Percentiles rank a stretch among this genome's conserved stretches.
Evolutionary conservation across 2,888 invertebrate genomes (phyloP).

Genomic region (Protophormia terraenovae): DNA sequence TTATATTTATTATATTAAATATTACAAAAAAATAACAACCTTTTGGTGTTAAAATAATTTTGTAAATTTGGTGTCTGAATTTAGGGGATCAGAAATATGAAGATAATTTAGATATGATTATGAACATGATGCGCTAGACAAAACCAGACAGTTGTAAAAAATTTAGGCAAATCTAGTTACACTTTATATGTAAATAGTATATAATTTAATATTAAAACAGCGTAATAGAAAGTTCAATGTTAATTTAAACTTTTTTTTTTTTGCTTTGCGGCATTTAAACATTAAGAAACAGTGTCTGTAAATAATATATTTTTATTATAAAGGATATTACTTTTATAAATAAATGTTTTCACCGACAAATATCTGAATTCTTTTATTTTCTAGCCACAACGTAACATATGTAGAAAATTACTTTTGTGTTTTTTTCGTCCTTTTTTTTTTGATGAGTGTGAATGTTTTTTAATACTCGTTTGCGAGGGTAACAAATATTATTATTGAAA

Average conservation of each 20-base stretch:
- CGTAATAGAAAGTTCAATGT: slow-evolving; percentile 10
- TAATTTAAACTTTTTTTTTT: background rate
- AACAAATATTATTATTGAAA: slow-evolving; percentile 61
- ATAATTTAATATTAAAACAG: too few relatives aligned
- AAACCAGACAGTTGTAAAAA: too few relatives aligned
- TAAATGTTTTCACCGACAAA: background rate
- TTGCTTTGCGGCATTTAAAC: slow-evolving; percentile 9
- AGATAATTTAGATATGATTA: too few relatives aligned
- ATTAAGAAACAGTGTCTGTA: slow-evolving; percentile 43
- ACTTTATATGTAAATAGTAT: too few relatives aligned
- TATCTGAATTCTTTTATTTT: background rate
- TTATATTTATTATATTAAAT: too few relatives aligned
- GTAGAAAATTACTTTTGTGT: slow-evolving; percentile 61
- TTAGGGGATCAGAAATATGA: too few relatives aligned
- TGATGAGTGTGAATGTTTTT: slow-evolving; percentile 19
- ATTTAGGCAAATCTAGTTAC: too few relatives aligned
- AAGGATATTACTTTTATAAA: slow-evolving; percentile 15
- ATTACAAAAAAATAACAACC: too few relatives aligned
- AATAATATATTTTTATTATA: slow-evolving; percentile 33
- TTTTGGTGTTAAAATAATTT: too few relatives aligned
- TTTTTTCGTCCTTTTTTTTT: slow-evolving; percentile 24
- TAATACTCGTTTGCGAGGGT: background rate
- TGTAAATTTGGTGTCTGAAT: too few relatives aligned
- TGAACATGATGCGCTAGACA: too few relatives aligned
- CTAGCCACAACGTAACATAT: slow-evolving; percentile 51